Base-by-base conservation (phyloP, 30 jellyfish, hydroid and myxozoan genomes). In the Mastigias papua region DNA sequence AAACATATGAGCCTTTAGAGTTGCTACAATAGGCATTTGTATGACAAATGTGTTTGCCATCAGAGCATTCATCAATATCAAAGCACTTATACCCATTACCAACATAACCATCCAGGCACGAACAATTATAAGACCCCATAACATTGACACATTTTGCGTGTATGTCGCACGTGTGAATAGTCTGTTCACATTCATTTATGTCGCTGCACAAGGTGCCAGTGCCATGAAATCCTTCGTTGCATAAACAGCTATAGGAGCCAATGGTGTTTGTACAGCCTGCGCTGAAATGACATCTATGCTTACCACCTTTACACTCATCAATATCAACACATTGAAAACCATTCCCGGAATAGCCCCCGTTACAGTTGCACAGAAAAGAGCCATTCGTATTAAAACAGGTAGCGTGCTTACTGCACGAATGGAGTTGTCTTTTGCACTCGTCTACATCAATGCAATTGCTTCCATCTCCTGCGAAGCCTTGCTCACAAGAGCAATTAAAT, bases 61-160 rank as follows among this genome's bases (percentile, higher is more conserved):
- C 21, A 8, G 17, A 21, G 69, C 98, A 92, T 64, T 92, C 98
- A 79, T 92, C 73, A 16, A 92, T 26, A 84, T 89, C 98, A 19
- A 10, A n/a, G 76, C 98, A 93, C 28, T 5, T 11, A 27, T 31
- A 17, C 28, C 98, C 98, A 50, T 88, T 51, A 26, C 98, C 98
- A 25, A 57, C 42, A 80, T 74, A 93, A 42, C 98, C 98, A 0
- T 34, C 57, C 2, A 48, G 48, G 54, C 98, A 93, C 8, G 96
- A 69, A 83, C 98, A 93, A 48, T 21, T n/a, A 79, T 81, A 93
- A 7, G 91, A 51, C 15, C 98, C 98, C 2, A 62, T 49, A 13
- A 78, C 7, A 75, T 93, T 93, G 9, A 49, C 42, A 73, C 98
- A 93, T 6, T n/a, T 15, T 16, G 95, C 93, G 74, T 85, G 42